A percentile compares a stretch with the other conserved stretches of the same genome.
phyloP scores from a whole-genome alignment of 1,140 invertebrate genomes.

The Drosophila tristis region DNA sequence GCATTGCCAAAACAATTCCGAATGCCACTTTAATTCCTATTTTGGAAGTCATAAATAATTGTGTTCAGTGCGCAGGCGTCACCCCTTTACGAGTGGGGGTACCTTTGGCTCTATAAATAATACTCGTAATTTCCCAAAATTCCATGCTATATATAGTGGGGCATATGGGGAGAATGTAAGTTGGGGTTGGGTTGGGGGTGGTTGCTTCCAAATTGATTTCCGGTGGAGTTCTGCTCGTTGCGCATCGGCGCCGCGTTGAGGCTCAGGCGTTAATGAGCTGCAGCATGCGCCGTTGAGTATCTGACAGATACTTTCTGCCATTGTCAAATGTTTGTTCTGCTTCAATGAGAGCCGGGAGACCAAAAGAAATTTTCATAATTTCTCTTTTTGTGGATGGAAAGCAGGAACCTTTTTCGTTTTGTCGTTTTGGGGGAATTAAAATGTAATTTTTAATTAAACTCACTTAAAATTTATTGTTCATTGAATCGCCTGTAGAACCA shows the following conservation, averaged over 20 bases:
- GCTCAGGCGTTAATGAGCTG: slow-evolving; percentile 77
- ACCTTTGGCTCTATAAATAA: slow-evolving; percentile 44
- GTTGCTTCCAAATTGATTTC: slow-evolving; percentile 63
- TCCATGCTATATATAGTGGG: slow-evolving; percentile 18
- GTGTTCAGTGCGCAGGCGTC: slow-evolving; percentile 60
- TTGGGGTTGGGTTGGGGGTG: background rate
- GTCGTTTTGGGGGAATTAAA: slow-evolving; percentile 57
- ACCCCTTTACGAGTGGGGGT: slow-evolving; percentile 4
- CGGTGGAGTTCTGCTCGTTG: slow-evolving; percentile 59
- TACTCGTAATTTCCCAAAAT: slow-evolving; percentile 63
- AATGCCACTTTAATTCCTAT: slow-evolving; percentile 48
- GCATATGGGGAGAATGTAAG: background rate
- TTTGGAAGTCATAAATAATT: slow-evolving; percentile 47
- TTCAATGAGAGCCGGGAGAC: slow-evolving; percentile 52
- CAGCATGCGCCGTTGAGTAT: slow-evolving; percentile 66
- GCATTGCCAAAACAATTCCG: slow-evolving; percentile 65
- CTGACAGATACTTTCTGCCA: slow-evolving; percentile 65
- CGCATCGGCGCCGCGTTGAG: slow-evolving; percentile 60
- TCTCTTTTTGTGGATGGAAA: slow-evolving; percentile 12
- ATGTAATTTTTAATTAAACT: slow-evolving; percentile 78
- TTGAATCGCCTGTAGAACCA: slow-evolving; percentile 55
- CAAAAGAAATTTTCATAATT: slow-evolving; percentile 51
- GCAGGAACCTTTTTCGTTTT: slow-evolving; percentile 6
- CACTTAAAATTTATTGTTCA: slow-evolving; percentile 67
- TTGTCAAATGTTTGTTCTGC: slow-evolving; percentile 71